Percentiles rank a stretch among this genome's conserved stretches.
Conservation (phyloP, 2,113 vertebrate genomes). For the Oryzias celebensis region DNA sequence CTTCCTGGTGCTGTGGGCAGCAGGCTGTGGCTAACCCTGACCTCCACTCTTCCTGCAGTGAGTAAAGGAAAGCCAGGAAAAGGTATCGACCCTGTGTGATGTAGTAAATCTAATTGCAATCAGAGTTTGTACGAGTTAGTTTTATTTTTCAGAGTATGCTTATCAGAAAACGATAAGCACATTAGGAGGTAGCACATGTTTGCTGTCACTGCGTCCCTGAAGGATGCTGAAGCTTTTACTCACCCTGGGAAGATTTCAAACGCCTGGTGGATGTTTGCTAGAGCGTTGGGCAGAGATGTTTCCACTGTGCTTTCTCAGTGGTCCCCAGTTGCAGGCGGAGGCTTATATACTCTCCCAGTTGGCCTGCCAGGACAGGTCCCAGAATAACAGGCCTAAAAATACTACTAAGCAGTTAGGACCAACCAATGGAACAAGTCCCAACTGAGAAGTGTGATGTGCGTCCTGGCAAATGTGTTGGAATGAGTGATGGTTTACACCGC, state of each 20-base stretch:
- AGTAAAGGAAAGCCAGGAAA: neutral
- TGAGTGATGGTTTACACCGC: slow-evolving; percentile 4
- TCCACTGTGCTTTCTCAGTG: slow-evolving; percentile 55
- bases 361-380: slow-evolving; percentile 64
- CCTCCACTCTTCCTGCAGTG: slow-evolving; percentile 33
- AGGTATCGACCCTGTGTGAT: neutral
- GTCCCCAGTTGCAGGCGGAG: slow-evolving; percentile 50
- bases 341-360: slow-evolving; percentile 66
- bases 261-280: slow-evolving; percentile 43
- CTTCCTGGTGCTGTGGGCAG: slow-evolving; percentile 11
- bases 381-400: slow-evolving; percentile 81
- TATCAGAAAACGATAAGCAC: no score
- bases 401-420: slow-evolving; percentile 76
- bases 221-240: slow-evolving; percentile 32
- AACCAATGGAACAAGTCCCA: slow-evolving; percentile 62
- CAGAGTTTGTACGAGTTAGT: no score
- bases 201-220: neutral
- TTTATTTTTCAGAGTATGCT: no score
- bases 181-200: no score
- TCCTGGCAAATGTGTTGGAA: slow-evolving; percentile 18
- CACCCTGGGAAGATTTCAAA: slow-evolving; percentile 57
- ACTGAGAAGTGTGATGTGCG: slow-evolving; percentile 46
- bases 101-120: neutral
- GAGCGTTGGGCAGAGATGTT: slow-evolving; percentile 55
- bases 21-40: slow-evolving; percentile 29